Percentiles rank a stretch among this genome's conserved stretches.
Evolutionary conservation across 2,113 vertebrate species (phyloP).

Genomic region (Ceuthmochares aereus): DNA sequence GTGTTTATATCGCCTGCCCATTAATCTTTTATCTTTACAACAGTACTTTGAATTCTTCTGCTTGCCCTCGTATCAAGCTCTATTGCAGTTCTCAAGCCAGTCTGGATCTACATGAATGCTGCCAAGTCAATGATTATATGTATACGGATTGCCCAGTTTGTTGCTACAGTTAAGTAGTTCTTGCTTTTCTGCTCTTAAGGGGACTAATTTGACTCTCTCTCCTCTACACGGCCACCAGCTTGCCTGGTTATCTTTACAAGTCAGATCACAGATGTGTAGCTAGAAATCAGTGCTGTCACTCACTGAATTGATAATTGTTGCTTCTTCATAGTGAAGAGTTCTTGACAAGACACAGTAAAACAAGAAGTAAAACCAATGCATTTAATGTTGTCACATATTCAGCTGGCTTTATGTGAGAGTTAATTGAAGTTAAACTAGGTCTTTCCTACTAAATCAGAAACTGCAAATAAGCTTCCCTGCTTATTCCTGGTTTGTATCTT

Average conservation of each 20-base stretch:
- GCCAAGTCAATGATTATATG: neutral
- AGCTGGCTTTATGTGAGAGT: neutral
- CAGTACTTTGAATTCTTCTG: neutral
- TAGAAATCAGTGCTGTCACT: slow-evolving; percentile 10
- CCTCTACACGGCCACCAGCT: neutral
- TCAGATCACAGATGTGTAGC: neutral
- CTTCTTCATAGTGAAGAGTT: neutral
- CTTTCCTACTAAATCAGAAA: neutral
- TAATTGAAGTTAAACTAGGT: neutral
- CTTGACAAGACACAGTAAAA: neutral
- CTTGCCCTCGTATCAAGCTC: neutral
- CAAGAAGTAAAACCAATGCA: neutral
- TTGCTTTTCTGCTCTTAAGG: neutral
- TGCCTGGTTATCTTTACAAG: neutral
- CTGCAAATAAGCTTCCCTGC: neutral
- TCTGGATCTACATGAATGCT: neutral
- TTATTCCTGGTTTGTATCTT: neutral
- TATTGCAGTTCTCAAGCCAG: neutral
- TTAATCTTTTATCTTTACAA: neutral
- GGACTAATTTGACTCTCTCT: neutral
- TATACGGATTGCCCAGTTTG: neutral
- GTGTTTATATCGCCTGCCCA: neutral
- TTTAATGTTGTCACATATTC: neutral
- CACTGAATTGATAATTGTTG: neutral
- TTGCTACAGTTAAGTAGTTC: slow-evolving; percentile 1